Percentiles rank a stretch among this genome's conserved stretches.
These are phyloP conservation scores for Dryobotodes eremita DNA, from an alignment of 2,888 invertebrate genomes.

Conservation along the genomic window DNA sequence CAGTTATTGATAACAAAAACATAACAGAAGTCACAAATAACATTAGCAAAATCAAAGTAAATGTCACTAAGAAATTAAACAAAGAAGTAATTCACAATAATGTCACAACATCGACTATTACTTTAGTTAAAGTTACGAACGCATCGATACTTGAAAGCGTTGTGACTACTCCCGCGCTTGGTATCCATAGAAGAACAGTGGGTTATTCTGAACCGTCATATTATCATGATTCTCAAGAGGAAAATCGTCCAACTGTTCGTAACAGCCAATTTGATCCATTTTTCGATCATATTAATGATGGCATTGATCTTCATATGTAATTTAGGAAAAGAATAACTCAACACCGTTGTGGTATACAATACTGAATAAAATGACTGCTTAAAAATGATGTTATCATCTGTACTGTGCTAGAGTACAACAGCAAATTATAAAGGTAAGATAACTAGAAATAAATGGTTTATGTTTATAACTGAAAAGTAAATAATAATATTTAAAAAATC, in stretches of 20 bases:
- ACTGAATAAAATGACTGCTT: background rate
- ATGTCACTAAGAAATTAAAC: background rate
- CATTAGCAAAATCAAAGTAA: background rate
- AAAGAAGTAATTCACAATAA: background rate
- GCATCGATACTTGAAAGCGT: background rate
- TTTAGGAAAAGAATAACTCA: background rate
- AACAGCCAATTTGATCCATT: background rate
- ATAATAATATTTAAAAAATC: too few species aligned
- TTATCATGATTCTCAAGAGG: background rate
- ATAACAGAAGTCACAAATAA: background rate
- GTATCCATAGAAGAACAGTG: too few species aligned
- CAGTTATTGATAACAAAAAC: background rate
- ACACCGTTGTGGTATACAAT: background rate
- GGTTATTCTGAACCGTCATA: background rate
- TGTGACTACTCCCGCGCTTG: background rate
- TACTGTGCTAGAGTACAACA: too few species aligned
- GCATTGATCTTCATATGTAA: background rate
- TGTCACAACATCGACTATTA: background rate
- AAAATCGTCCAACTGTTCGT: background rate
- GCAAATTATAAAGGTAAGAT: too few species aligned
- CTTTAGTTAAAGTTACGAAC: background rate
- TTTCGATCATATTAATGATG: background rate
- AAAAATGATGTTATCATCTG: background rate
- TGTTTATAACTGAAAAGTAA: too few species aligned
- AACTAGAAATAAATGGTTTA: too few species aligned